Conservation (phyloP, 2,888 invertebrate genomes). For the Catotricha subobsoleta region DNA sequence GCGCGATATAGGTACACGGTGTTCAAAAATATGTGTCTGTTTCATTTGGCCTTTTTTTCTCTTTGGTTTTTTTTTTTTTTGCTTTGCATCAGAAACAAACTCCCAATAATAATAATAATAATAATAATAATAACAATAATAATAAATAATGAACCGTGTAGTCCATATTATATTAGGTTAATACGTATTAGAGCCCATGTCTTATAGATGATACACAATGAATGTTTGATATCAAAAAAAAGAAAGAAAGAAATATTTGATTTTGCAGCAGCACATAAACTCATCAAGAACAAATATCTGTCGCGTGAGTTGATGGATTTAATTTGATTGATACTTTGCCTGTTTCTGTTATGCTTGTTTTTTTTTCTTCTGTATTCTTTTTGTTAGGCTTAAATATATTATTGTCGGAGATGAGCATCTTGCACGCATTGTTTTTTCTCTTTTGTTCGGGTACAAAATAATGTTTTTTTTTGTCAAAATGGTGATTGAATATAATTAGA, state of each 20-base stretch:
- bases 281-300: constrained; percentile 4
- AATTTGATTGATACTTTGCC: constrained; percentile 11
- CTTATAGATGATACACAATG: background rate
- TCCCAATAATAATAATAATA: background rate
- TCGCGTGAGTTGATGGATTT: constrained; percentile 7
- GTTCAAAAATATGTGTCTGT: too few species aligned
- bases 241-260: background rate
- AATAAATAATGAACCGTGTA: constrained; percentile 4
- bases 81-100: background rate
- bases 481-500: constrained; percentile 4
- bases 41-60: too few species aligned
- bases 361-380: background rate
- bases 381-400: too few species aligned
- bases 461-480: background rate
- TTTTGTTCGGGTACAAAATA: too few species aligned
- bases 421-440: too few species aligned
- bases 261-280: background rate
- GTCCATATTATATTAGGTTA: too few species aligned
- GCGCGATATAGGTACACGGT: too few species aligned
- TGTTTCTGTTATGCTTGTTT: background rate
- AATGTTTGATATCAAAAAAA: background rate
- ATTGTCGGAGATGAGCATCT: too few species aligned
- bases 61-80: too few species aligned
- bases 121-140: background rate
- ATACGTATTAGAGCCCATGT: too few species aligned